Evolutionary conservation across 2,888 invertebrate genomes (phyloP).

Genomic region (Margaritifera margaritifera): DNA sequence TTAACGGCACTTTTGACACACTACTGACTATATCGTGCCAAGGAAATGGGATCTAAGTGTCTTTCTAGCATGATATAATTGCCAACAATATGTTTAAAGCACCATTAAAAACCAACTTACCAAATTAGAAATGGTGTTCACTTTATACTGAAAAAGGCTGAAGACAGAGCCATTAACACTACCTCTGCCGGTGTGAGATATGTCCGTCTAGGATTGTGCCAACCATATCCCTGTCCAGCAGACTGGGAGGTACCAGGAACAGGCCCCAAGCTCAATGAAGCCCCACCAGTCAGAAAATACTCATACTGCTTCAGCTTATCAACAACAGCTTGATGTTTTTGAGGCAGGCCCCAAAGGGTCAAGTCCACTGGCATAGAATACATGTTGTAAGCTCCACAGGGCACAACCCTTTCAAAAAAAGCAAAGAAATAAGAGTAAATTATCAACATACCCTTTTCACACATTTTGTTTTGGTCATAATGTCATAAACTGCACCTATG

Average conservation of each 20-base stretch:
- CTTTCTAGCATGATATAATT: too few relatives aligned
- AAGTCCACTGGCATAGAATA: conserved; percentile 48
- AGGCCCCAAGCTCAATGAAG: conserved; percentile 1
- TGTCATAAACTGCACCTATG: not conserved
- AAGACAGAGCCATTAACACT: not conserved
- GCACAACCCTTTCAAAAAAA: conserved; percentile 43
- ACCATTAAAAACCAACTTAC: too few relatives aligned
- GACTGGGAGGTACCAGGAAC: conserved; percentile 6
- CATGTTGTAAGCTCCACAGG: conserved; percentile 40
- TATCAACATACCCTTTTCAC: not conserved
- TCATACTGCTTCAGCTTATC: conserved; percentile 33
- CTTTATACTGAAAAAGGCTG: too few relatives aligned
- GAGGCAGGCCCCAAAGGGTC: conserved; percentile 47
- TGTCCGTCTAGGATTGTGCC: conserved; percentile 20
- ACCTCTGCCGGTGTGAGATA: conserved; percentile 43
- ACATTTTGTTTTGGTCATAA: not conserved
- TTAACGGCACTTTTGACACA: too few relatives aligned
- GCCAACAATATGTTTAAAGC: too few relatives aligned
- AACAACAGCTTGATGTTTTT: conserved; percentile 25
- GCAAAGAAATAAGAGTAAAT: not conserved
- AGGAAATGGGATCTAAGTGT: too few relatives aligned
- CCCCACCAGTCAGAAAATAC: conserved; percentile 22
- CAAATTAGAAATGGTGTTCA: too few relatives aligned
- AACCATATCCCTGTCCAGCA: conserved; percentile 3
- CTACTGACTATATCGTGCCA: too few relatives aligned